These are phyloP conservation scores for Onychomys arenicola DNA, from an alignment of 2,797 vertebrate genomes.

Conservation along the genomic window DNA sequence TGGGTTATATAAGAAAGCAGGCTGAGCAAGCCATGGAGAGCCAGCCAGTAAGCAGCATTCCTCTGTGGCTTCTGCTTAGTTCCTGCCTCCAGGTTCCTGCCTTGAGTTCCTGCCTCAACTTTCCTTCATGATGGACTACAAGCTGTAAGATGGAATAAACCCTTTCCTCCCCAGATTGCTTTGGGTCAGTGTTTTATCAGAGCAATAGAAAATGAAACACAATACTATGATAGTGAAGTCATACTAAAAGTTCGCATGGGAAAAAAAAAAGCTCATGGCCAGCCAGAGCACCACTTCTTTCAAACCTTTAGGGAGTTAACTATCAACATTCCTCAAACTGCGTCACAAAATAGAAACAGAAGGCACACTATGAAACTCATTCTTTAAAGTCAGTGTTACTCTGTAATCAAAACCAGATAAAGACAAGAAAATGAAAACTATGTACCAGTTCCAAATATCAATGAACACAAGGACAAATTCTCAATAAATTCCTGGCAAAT, in stretches of 20 bases:
- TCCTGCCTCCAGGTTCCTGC: too few relatives aligned
- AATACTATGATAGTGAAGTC: background rate
- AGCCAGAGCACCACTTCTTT: background rate
- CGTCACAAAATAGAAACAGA: background rate
- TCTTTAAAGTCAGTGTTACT: background rate
- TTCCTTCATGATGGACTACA: background rate
- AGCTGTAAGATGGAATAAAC: background rate
- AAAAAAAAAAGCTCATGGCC: background rate
- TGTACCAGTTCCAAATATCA: background rate
- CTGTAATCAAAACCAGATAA: background rate
- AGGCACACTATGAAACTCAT: background rate
- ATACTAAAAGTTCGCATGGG: background rate
- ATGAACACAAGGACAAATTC: background rate
- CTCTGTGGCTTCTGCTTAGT: background rate
- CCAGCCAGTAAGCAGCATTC: background rate
- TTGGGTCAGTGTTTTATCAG: background rate
- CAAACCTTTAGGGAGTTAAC: background rate
- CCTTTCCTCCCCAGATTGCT: background rate
- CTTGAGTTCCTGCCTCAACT: background rate
- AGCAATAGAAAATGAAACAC: background rate
- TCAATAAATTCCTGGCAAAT: background rate
- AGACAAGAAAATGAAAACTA: background rate
- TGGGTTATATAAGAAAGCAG: background rate
- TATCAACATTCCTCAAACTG: background rate
- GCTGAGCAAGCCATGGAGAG: background rate